These are phyloP conservation scores for Caerostris darwini DNA, from an alignment of 1,140 invertebrate species.

Conservation along the genomic window DNA sequence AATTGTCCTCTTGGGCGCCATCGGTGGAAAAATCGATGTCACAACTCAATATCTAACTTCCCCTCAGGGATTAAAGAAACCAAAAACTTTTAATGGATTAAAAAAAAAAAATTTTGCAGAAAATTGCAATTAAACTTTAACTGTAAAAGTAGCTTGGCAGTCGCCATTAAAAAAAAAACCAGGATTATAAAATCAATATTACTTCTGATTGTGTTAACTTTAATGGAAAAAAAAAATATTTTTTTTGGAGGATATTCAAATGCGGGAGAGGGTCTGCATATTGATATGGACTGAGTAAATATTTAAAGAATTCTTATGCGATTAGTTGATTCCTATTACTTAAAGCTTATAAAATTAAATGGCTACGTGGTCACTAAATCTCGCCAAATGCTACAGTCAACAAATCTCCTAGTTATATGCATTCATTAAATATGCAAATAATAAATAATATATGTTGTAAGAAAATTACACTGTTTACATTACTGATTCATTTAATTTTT, in stretches of 20 bases:
- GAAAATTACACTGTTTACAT: too few relatives aligned
- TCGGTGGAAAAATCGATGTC: not conserved
- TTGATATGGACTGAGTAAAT: not conserved
- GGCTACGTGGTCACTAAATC: too few relatives aligned
- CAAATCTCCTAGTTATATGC: too few relatives aligned
- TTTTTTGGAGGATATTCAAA: too few relatives aligned
- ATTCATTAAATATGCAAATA: too few relatives aligned
- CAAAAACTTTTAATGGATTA: not conserved
- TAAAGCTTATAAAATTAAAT: too few relatives aligned
- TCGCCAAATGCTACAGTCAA: too few relatives aligned
- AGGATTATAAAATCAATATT: not conserved
- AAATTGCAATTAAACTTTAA: slow-evolving; percentile 16
- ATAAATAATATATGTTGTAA: too few relatives aligned
- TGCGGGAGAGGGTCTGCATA: not conserved
- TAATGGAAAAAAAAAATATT: not conserved
- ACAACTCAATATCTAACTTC: slow-evolving; percentile 5
- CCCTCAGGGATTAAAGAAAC: not conserved
- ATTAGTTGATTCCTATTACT: too few relatives aligned
- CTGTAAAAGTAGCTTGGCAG: not conserved
- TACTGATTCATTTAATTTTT: too few relatives aligned
- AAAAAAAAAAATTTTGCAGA: not conserved
- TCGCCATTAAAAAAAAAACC: not conserved
- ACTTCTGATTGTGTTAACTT: not conserved
- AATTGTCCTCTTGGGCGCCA: not conserved
- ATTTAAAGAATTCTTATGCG: not conserved